phyloP scores from a whole-genome alignment of 2,113 vertebrate species.

The Pyxicephalus adspersus region DNA sequence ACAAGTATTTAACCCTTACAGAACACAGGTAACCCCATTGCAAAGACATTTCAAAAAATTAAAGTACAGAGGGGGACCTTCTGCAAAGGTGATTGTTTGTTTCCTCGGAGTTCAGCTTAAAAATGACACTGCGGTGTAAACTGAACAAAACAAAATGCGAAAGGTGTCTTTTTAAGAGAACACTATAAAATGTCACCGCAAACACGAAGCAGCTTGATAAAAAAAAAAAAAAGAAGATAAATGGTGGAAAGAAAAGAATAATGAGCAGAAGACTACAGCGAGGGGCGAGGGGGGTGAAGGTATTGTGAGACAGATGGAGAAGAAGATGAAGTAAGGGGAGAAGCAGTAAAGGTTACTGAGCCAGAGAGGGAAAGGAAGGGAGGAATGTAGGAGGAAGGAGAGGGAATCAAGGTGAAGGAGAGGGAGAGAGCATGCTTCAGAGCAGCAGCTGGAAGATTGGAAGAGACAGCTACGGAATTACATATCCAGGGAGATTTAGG shows the following conservation, averaged over 20 bases:
- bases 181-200: neutral
- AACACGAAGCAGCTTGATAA: constrained; percentile 4
- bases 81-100: too few relatives aligned
- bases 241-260: neutral
- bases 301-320: constrained; percentile 5
- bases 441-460: constrained; percentile 48
- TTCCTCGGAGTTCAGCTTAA: too few relatives aligned
- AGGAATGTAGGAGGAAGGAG: constrained; percentile 15
- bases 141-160: neutral
- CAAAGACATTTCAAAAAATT: too few relatives aligned
- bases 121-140: too few relatives aligned
- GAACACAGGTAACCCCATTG: too few relatives aligned
- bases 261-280: constrained; percentile 8
- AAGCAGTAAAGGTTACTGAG: constrained; percentile 10
- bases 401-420: constrained; percentile 26
- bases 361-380: constrained; percentile 11
- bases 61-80: too few relatives aligned
- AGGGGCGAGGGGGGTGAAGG: constrained; percentile 25
- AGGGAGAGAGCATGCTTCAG: constrained; percentile 28
- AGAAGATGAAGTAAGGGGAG: constrained; percentile 18
- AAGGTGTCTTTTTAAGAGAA: neutral
- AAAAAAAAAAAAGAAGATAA: constrained; percentile 23
- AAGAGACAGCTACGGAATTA: constrained; percentile 62
- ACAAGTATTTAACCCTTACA: too few relatives aligned
- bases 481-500: constrained; percentile 64